phyloP scores from a whole-genome alignment of 2,113 vertebrate genomes.

The Pica pica region DNA sequence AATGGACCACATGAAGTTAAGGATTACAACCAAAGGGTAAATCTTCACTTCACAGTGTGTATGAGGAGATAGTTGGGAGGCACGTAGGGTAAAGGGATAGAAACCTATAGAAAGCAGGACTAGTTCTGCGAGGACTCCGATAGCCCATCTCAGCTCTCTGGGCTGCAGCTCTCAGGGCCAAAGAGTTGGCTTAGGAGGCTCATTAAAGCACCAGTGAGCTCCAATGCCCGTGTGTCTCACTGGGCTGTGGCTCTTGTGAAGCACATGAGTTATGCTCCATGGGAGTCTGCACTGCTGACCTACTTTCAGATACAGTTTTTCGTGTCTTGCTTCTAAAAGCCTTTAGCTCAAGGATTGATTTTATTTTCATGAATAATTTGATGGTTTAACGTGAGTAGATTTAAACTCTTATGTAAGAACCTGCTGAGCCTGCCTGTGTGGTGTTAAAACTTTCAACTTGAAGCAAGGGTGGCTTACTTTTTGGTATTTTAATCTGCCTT shows the following conservation, averaged over 20 bases:
- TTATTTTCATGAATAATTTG: constrained; percentile 29
- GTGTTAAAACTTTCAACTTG: background rate
- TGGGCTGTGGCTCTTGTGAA: background rate
- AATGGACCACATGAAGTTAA: background rate
- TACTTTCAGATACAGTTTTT: background rate
- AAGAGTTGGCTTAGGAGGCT: background rate
- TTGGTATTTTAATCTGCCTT: background rate
- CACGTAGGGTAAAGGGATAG: fast-evolving
- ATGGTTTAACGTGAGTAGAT: background rate
- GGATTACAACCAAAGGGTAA: background rate
- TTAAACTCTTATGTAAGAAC: background rate
- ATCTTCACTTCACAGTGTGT: background rate
- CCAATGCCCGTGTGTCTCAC: background rate
- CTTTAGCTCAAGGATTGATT: background rate
- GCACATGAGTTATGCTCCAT: fast-evolving
- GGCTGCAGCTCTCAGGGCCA: background rate
- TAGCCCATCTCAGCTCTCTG: fast-evolving
- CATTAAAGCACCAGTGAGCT: background rate
- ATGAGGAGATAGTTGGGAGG: background rate
- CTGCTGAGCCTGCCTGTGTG: background rate
- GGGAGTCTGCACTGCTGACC: background rate
- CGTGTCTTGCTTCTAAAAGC: background rate
- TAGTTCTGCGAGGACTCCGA: fast-evolving
- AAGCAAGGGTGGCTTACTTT: background rate
- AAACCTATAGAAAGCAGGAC: background rate